phyloP scores from a whole-genome alignment of 2,113 vertebrate species.

The Paedocypris sp. region DNA sequence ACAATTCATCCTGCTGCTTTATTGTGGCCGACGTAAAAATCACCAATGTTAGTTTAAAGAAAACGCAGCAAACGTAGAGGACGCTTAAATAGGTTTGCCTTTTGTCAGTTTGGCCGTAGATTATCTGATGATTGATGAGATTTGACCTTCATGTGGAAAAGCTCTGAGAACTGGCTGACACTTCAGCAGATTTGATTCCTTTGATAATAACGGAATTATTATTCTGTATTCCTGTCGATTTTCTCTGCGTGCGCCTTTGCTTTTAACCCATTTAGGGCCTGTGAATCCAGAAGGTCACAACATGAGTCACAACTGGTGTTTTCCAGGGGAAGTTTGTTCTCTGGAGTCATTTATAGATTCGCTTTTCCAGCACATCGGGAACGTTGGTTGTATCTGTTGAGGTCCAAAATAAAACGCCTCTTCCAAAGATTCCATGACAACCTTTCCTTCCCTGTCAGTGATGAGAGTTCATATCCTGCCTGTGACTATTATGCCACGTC shows the following conservation, averaged over 20 bases:
- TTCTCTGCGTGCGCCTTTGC: no score
- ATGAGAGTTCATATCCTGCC: conserved; percentile 19
- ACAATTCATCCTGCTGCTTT: neutral
- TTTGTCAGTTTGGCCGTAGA: no score
- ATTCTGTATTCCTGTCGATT: no score
- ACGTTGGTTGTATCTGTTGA: conserved; percentile 42
- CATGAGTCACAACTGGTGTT: neutral
- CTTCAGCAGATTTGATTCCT: no score
- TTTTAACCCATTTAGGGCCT: neutral
- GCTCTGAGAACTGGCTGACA: no score
- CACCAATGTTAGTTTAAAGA: no score
- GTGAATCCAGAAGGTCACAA: conserved; percentile 18
- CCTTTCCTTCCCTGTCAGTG: conserved; percentile 45
- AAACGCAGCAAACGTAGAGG: no score
- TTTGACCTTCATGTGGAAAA: no score
- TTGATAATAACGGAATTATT: no score
- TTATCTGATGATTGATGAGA: no score
- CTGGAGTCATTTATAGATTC: conserved; percentile 41
- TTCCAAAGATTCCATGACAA: conserved; percentile 33
- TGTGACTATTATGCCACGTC: conserved; percentile 28
- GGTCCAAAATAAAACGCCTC: conserved; percentile 30
- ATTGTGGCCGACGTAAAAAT: no score
- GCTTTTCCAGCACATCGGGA: conserved; percentile 31
- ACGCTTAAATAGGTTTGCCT: no score
- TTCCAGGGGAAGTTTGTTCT: conserved; percentile 25